Evolutionary conservation across 2,113 vertebrate genomes (phyloP), one percentile per base, ranked within the genome.

Genomic region (Larimichthys crocea): DNA sequence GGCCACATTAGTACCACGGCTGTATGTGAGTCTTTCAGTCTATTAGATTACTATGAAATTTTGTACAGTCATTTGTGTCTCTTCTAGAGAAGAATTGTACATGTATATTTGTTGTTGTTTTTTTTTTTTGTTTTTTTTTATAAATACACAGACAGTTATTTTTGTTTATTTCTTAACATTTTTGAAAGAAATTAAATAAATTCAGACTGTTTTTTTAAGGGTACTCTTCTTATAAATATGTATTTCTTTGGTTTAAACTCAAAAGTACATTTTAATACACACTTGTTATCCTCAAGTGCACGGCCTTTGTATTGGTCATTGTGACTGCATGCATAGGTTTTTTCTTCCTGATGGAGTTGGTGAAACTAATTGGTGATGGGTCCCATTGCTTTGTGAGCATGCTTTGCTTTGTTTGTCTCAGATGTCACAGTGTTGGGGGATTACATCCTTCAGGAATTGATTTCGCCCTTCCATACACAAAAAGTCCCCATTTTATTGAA

Each of bases 361-460:
- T 35, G 22, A 52, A 48, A 44, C 10, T 49, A 44, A 71, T 48
- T 68, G 35, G 9, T 60, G 22, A 65, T 44, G 17, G 65, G 22
- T 71, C 50, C 52, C 49, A 26, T 31, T 74, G 42, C 57, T 80
- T 61, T 29, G 3, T 35, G n/a, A 60, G 44, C 17, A 73, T 68
- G 57, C 61, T 80, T 85, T 76, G 55, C 67, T 84, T 88, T 87
- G 76, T 72, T 74, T 52, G 26, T 80, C 76, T 84, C 44, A 66
- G 29, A 65, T 70, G 61, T 80, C 64, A 52, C 72, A 71, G 72
- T 62, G 60, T 67, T 77, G 80, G 83, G 49, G 64, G 69, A 83
- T 88, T 78, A 79, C 24, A 65, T 79, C 75, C 84, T 77, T 35
- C 24, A 61, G 77, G 74, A 79, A 76, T 44, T 83, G 60, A 71